These are phyloP conservation scores for Crotalus tigris DNA, from an alignment of 2,113 vertebrate species.

Conservation along the genomic window DNA sequence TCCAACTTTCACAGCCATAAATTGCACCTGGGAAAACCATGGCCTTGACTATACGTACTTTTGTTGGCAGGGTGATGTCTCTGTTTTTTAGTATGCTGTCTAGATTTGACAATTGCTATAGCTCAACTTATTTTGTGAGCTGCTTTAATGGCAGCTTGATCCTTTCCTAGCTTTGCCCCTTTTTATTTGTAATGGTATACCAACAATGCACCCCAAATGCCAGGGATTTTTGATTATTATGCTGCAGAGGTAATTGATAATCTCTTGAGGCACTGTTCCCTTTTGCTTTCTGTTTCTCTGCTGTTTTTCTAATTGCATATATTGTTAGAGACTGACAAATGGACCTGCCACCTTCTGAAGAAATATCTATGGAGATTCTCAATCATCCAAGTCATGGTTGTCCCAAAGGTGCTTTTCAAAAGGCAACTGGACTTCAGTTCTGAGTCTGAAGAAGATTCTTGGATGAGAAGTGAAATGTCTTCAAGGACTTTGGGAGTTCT, in stretches of 20 bases:
- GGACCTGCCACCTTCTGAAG: background rate
- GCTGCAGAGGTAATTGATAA: background rate
- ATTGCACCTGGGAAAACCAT: no score
- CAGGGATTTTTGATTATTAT: background rate
- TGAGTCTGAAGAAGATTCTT: background rate
- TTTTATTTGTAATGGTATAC: no score
- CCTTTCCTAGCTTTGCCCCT: background rate
- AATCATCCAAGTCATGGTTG: background rate
- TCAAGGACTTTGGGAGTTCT: background rate
- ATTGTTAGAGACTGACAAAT: background rate
- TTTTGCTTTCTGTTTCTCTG: background rate
- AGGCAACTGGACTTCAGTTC: background rate
- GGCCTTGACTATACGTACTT: no score
- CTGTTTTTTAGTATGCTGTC: no score
- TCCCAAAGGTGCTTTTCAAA: background rate
- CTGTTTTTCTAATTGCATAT: background rate
- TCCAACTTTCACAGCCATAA: no score
- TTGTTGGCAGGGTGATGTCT: no score
- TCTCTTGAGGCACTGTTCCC: background rate
- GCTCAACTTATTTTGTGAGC: background rate
- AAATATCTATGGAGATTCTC: background rate
- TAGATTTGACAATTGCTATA: background rate
- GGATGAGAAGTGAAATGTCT: background rate
- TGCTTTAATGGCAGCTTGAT: background rate
- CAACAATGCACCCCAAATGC: background rate